Evolutionary conservation across 1,140 invertebrate genomes (phyloP), one percentile per base, ranked within the genome.

Genomic region (Charaxes varanes): DNA sequence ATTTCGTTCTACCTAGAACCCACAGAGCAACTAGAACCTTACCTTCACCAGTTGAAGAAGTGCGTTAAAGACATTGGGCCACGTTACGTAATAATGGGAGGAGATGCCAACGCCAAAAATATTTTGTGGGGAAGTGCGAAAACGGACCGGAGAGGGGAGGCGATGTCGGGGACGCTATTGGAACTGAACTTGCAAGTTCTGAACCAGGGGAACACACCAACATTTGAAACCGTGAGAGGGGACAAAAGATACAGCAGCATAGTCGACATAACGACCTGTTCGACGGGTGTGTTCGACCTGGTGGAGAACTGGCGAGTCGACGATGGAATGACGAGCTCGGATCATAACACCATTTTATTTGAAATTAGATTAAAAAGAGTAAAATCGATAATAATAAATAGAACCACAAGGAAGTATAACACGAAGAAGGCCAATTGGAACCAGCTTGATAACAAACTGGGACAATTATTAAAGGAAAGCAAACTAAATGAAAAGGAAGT

Each of bases 51-150:
- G 3, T 1, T 37, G 3, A 26, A 37, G 12, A 11, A 0, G 1
- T 12, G 11, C 3, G 1, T 27, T 1, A 6, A 27, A 1, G 13
- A 13, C 2, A 1, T 27, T 2, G 13, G 13, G 3, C 4, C 11
- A 5, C 3, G 1, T 6, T 12, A 27, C 11, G 7, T 27, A 3
- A 30, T 64, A 3, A 10, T 58, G 8, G 55, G 33, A 4, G 59
- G 59, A 5, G 62, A 62, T 15, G 32, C 53, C 0, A 66, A 62
- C 14, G 49, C 62, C 0, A 56, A 52, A 52, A 62, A 52, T 19
- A 26, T 33, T 1, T 67, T 59, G 56, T 67, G 60, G 63, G 59
- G 59, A n/a, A 63, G 60, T 8, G 15, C 1, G 2, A 6, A 2
- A 2, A 37, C 41, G 10, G 33, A 52, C 11, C 19, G n/a, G n/a